Conservation (phyloP, 2,113 vertebrate species). For the Oxygymnocypris stewartii region DNA sequence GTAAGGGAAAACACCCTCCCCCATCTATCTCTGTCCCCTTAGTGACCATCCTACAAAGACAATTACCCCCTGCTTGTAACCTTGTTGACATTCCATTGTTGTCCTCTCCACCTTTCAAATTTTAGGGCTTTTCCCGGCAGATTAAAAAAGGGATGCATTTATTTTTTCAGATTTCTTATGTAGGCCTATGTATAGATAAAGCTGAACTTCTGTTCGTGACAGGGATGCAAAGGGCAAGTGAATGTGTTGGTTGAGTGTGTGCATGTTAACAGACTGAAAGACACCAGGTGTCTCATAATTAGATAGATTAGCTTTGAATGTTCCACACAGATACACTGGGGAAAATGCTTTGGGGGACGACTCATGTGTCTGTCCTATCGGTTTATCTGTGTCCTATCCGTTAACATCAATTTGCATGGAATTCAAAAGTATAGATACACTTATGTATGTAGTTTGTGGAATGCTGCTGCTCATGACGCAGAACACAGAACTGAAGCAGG, state of each 20-base stretch:
- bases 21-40: constrained; percentile 61
- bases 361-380: background rate
- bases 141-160: constrained; percentile 36
- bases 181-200: background rate
- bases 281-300: constrained; percentile 71
- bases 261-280: constrained; percentile 55
- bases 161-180: background rate
- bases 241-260: constrained; percentile 25
- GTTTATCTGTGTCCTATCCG: constrained; percentile 25
- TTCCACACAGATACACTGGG: constrained; percentile 34
- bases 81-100: constrained; percentile 61
- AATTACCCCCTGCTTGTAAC: constrained; percentile 69
- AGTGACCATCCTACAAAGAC: constrained; percentile 65
- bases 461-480: constrained; percentile 4
- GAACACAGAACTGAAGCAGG: background rate
- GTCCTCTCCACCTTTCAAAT: constrained; percentile 40
- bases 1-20: constrained; percentile 12
- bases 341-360: background rate
- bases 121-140: constrained; percentile 41
- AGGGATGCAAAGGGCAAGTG: background rate
- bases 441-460: constrained; percentile 28
- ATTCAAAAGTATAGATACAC: constrained; percentile 8
- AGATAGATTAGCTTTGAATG: constrained; percentile 66
- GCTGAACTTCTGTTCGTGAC: background rate
- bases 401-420: constrained; percentile 7